Evolutionary conservation across 2,888 invertebrate species (phyloP).

Genomic region (Norana najaformis): DNA sequence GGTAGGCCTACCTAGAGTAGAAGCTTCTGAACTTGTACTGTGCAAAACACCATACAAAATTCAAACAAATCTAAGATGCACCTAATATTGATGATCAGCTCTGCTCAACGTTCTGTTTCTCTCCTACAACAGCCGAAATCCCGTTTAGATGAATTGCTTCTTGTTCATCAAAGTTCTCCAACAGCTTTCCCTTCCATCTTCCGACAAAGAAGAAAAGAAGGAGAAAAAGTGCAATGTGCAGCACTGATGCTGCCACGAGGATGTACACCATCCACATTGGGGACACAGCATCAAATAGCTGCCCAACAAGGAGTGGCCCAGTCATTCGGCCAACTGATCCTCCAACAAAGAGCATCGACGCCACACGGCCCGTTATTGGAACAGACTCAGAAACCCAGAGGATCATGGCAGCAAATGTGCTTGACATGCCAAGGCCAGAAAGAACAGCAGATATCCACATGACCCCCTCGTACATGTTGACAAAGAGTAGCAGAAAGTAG

Average conservation of each 20-base stretch:
- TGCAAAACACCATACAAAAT: neutral
- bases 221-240: conserved; percentile 20
- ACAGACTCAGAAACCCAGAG: conserved; percentile 35
- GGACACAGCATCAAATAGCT: conserved; percentile 16
- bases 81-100: neutral
- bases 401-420: conserved; percentile 35
- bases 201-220: conserved; percentile 21
- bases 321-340: conserved; percentile 24
- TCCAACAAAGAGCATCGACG: conserved; percentile 31
- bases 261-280: conserved; percentile 34
- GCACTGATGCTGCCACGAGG: neutral
- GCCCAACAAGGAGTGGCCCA: conserved; percentile 27
- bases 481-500: conserved; percentile 28
- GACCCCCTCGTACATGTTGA: neutral
- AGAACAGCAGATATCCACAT: conserved; percentile 33
- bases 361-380: conserved; percentile 23
- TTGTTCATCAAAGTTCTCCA: neutral
- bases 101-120: neutral
- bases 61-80: neutral
- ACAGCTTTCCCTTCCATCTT: neutral
- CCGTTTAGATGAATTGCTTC: neutral
- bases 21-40: neutral
- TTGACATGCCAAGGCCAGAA: conserved; percentile 37
- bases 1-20: neutral
- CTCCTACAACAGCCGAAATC: neutral